Base-by-base conservation (phyloP, 2,113 vertebrate species). In the Eubucco bourcierii region DNA sequence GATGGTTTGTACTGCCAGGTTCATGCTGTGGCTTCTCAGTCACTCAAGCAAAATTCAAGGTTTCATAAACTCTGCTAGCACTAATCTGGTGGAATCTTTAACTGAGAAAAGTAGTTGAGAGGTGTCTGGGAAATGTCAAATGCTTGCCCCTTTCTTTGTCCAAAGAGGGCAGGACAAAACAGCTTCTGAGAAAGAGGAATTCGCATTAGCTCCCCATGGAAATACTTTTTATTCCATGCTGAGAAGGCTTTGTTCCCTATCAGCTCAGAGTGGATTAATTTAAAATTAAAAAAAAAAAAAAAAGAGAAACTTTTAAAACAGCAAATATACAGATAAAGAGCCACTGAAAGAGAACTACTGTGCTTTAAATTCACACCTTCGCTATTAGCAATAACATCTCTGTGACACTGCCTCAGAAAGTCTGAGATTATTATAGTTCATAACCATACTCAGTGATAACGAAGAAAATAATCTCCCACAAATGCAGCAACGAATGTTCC, bases 401-500 rank as follows among this genome's bases (percentile, higher is more conserved):
- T 0, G 0, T 63, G 68, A 71, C 60, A 93, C 80, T 78, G 61
- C 65, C 90, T 90, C 77, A 80, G 91, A 89, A 93, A 88, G 24
- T 18, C 53, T 92, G 58, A 0, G 50, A 85, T 93, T 93, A 92
- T 94, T 85, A 67, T 56, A 90, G 68, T 72, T 78, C 79, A 58
- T 47, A 92, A 50, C 31, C 79, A 68, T 58, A 55, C 23, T 83
- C 72, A 80, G 81, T 94, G 79, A 94, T 65, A 91, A 90, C 76
- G 39, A 59, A 90, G 90, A 91, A 94, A 87, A 75, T 63, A 56
- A 85, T 90, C 76, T 87, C 29, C 6, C 44, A 46, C 44, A 89
- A 94, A 80, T 44, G 58, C 34, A 94, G 84, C 60, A 94, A 94
- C 84, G 92, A 94, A 95, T 80, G 89, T 89, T 92, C 82, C 64